Conservation (phyloP, 2,113 vertebrate species). For the Pygoscelis antarcticus region DNA sequence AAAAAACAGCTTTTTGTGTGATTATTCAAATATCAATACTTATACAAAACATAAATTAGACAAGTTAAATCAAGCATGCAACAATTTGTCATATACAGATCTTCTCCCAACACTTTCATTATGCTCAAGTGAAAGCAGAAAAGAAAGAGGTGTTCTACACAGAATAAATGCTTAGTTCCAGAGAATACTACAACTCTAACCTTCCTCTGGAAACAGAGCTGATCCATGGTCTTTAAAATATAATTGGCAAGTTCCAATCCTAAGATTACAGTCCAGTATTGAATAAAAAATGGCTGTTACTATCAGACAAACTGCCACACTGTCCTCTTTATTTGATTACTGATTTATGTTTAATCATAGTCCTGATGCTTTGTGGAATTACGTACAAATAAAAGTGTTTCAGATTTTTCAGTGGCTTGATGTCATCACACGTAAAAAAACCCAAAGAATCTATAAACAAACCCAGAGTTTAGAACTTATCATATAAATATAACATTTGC, state of each 20-base stretch:
- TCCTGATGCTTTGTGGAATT: not conserved
- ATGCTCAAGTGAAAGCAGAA: not conserved
- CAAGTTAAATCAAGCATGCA: not conserved
- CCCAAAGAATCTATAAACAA: not conserved
- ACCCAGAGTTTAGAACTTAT: not conserved
- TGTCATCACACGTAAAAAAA: not conserved
- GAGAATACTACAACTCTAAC: not conserved
- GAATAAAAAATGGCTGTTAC: not conserved
- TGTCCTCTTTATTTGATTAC: not conserved
- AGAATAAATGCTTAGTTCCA: not conserved
- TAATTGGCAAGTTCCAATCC: not conserved
- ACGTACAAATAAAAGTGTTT: not conserved
- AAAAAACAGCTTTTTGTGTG: not conserved
- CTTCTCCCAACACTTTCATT: not conserved
- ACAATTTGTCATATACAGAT: not conserved
- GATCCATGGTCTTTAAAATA: not conserved
- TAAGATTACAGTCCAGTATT: not conserved
- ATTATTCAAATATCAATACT: not conserved
- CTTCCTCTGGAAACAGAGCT: not conserved
- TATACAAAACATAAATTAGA: not conserved
- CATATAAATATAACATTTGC: not conserved
- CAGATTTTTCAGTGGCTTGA: not conserved
- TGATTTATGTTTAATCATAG: not conserved
- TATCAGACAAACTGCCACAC: not conserved
- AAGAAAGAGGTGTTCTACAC: not conserved